phyloP scores from a whole-genome alignment of 2,797 vertebrate species.

The Urocyon cinereoargenteus region DNA sequence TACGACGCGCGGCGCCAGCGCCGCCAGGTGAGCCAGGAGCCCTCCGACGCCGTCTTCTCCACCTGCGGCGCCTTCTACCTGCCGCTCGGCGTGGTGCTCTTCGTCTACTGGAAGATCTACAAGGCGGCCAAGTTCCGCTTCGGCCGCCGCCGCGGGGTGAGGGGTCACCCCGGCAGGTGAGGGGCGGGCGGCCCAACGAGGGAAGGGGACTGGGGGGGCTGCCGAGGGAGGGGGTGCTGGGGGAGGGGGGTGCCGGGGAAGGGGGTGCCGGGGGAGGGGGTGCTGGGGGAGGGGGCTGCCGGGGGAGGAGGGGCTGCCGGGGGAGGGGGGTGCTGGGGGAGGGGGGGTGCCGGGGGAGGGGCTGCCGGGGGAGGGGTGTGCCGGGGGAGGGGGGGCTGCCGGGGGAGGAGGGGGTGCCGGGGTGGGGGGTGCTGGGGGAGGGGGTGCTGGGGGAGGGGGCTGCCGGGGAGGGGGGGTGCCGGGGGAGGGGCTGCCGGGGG shows the following conservation, averaged over 20 bases:
- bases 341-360: too few relatives aligned
- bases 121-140: slow-evolving; percentile 74
- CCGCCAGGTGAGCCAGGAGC: slow-evolving; percentile 79
- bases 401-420: too few relatives aligned
- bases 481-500: too few relatives aligned
- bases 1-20: slow-evolving; percentile 61
- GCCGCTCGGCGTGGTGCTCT: slow-evolving; percentile 70
- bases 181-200: neutral
- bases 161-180: too few relatives aligned
- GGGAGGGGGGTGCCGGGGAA: too few relatives aligned
- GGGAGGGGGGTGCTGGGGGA: neutral
- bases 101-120: slow-evolving; percentile 80
- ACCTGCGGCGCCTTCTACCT: slow-evolving; percentile 79
- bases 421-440: too few relatives aligned
- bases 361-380: too few relatives aligned
- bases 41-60: slow-evolving; percentile 72
- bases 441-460: too few relatives aligned
- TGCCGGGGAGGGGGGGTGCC: too few relatives aligned
- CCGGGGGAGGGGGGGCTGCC: too few relatives aligned
- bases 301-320: too few relatives aligned
- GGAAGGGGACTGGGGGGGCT: fast-evolving
- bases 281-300: too few relatives aligned
- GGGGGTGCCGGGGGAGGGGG: neutral
- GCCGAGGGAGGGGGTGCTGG: neutral
- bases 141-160: slow-evolving; percentile 17